Conservation (phyloP, 1,140 invertebrate genomes). For the Drosophila pandora region DNA sequence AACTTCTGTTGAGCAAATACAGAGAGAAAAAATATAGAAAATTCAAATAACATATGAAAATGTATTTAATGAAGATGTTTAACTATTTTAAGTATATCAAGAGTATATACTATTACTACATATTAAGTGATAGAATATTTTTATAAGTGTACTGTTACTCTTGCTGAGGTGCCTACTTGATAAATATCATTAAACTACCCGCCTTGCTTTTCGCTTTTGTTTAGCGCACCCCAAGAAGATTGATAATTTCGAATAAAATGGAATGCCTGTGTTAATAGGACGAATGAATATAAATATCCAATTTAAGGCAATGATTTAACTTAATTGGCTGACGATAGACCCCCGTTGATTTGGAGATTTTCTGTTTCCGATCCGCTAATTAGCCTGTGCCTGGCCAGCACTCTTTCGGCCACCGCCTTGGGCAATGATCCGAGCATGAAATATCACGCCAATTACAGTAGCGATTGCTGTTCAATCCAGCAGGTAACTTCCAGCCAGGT, state of each 20-base stretch:
- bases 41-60: neutral
- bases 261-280: conserved; percentile 40
- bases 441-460: conserved; percentile 73
- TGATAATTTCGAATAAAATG: conserved; percentile 39
- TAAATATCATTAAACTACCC: conserved; percentile 64
- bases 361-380: conserved; percentile 38
- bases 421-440: conserved; percentile 68
- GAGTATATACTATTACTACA: too few species aligned
- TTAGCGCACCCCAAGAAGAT: conserved; percentile 17
- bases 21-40: neutral
- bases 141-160: neutral
- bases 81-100: too few species aligned
- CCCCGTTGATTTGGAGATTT: conserved; percentile 21
- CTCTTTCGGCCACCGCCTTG: conserved; percentile 30
- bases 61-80: too few species aligned
- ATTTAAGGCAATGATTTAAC: conserved; percentile 41
- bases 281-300: conserved; percentile 48
- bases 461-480: conserved; percentile 14
- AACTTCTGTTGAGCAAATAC: conserved; percentile 4
- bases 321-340: conserved; percentile 31
- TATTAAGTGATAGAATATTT: neutral
- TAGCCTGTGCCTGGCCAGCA: conserved; percentile 19
- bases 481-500: neutral
- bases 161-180: conserved; percentile 51
- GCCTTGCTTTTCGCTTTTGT: conserved; percentile 26